Conservation (phyloP, 1,140 invertebrate genomes). For the Philotrypesis tridentata region DNA sequence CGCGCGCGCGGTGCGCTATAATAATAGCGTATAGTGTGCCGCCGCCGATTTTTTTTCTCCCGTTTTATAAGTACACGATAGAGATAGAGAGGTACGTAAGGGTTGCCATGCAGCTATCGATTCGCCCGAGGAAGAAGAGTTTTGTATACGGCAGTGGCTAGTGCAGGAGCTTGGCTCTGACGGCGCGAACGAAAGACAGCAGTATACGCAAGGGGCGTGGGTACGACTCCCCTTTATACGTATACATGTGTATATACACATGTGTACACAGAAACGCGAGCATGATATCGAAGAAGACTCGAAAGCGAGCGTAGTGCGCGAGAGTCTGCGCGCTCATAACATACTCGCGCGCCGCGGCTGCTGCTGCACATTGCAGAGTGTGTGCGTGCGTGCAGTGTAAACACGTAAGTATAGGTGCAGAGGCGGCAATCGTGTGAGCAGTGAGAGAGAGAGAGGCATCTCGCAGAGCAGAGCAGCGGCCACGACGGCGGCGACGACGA, state of each 20-base stretch:
- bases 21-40: not conserved
- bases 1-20: not conserved
- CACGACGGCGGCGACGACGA: not conserved
- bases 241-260: too few species aligned
- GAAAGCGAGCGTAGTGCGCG: too few species aligned
- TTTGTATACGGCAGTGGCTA: conserved; percentile 8
- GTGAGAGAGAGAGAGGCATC: too few species aligned
- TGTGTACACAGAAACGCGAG: too few species aligned
- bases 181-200: not conserved
- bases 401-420: not conserved
- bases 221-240: not conserved
- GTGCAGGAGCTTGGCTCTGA: not conserved
- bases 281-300: not conserved
- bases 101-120: conserved; percentile 54
- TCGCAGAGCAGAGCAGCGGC: too few species aligned
- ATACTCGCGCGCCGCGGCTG: too few species aligned
- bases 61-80: not conserved
- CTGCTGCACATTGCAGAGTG: too few species aligned
- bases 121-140: conserved; percentile 40
- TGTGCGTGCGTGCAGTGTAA: not conserved
- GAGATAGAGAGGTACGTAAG: not conserved
- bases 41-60: not conserved
- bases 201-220: conserved; percentile 6
- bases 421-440: not conserved
- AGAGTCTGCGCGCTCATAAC: not conserved